These are phyloP conservation scores for Pachyramphus minor DNA, from an alignment of 2,113 vertebrate genomes.

Conservation along the genomic window DNA sequence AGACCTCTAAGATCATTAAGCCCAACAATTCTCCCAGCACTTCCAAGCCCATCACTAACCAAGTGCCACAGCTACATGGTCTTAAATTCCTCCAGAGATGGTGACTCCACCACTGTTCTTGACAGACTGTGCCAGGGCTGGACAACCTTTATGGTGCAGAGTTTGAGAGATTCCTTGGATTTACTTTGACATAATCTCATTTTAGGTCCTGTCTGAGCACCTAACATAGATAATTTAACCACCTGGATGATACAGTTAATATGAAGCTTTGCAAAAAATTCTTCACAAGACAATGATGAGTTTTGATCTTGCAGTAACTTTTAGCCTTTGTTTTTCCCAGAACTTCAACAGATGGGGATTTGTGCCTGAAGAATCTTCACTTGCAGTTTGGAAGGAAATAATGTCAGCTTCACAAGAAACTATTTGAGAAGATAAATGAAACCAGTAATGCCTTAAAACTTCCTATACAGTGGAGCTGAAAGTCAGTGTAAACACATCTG, in stretches of 20 bases:
- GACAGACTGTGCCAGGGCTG: not conserved
- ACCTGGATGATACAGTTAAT: not conserved
- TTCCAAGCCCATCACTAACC: not conserved
- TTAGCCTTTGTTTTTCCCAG: rapidly evolving
- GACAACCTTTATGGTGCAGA: not conserved
- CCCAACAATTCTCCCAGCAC: too few species aligned
- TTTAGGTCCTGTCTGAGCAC: not conserved
- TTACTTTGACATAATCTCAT: not conserved
- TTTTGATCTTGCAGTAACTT: not conserved
- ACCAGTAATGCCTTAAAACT: not conserved
- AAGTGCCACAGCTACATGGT: not conserved
- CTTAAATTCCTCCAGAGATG: not conserved
- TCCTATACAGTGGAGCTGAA: rapidly evolving
- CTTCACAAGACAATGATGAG: rapidly evolving
- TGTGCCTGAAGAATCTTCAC: not conserved
- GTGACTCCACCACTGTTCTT: not conserved
- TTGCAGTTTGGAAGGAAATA: not conserved
- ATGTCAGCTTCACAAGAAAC: not conserved
- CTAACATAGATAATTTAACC: not conserved
- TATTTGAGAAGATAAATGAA: not conserved
- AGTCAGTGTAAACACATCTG: rapidly evolving
- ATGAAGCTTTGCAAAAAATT: not conserved
- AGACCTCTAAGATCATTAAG: not conserved
- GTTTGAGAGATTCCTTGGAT: not conserved
- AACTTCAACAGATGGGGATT: not conserved